A percentile compares a stretch with the other conserved stretches of the same genome.
Conservation (phyloP, 2,888 invertebrate genomes). For the Terebella lapidaria region DNA sequence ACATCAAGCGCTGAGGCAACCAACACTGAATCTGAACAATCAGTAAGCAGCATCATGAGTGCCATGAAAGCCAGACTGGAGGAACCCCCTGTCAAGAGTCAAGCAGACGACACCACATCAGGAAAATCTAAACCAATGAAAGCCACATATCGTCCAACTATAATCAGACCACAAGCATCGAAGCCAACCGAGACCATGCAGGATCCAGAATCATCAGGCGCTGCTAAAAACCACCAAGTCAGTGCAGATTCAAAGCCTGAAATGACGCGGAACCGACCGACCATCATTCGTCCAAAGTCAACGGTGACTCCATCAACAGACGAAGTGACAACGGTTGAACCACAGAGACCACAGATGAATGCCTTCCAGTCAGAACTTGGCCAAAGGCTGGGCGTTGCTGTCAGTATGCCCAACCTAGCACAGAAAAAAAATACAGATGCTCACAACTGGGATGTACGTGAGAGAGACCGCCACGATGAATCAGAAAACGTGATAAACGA, state of each 20-base stretch:
- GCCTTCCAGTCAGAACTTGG: too few relatives aligned
- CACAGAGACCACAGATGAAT: neutral
- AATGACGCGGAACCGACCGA: neutral
- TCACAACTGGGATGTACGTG: too few relatives aligned
- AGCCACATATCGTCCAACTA: neutral
- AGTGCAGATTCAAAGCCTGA: neutral
- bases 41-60: neutral
- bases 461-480: too few relatives aligned
- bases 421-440: too few relatives aligned
- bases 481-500: too few relatives aligned
- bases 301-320: neutral
- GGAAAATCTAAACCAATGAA: neutral
- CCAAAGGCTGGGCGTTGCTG: neutral
- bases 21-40: too few relatives aligned
- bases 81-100: too few relatives aligned
- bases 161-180: neutral
- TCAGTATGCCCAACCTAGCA: neutral
- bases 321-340: neutral
- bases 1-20: too few relatives aligned
- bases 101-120: neutral
- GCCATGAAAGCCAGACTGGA: neutral
- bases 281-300: neutral
- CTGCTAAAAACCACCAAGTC: neutral
- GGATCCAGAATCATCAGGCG: neutral
- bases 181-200: neutral